Percentiles rank a stretch among this genome's conserved stretches.
Conservation (phyloP, 2,888 invertebrate species). For the Sepiola atlantica region DNA sequence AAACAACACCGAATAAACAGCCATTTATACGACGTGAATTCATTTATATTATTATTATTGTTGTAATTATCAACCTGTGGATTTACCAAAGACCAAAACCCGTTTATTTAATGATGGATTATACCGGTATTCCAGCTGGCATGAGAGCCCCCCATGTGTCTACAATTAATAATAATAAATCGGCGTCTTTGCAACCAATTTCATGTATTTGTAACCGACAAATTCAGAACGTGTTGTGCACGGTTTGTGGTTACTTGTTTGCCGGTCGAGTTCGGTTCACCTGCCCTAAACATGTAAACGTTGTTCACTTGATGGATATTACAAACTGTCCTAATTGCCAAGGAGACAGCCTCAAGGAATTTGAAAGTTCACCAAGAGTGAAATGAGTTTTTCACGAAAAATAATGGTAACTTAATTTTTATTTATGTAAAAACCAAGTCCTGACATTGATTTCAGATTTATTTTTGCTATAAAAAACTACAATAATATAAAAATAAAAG, state of each 20-base stretch:
- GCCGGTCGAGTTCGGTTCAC: constrained; percentile 58
- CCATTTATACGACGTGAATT: no score
- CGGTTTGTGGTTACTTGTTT: constrained; percentile 62
- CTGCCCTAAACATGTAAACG: constrained; percentile 59
- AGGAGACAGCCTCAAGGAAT: constrained; percentile 55
- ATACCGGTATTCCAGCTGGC: constrained; percentile 1
- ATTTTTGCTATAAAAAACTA: no score
- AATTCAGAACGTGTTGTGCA: constrained; percentile 60
- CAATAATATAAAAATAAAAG: no score
- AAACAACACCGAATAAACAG: no score
- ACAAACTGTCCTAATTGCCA: constrained; percentile 61
- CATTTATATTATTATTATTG: no score
- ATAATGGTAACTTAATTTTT: no score
- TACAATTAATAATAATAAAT: not conserved
- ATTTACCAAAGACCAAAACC: no score
- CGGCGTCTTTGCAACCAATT: not conserved
- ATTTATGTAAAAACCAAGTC: no score
- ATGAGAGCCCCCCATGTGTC: not conserved
- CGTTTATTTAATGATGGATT: not conserved
- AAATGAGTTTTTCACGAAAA: not conserved
- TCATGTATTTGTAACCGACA: constrained; percentile 60
- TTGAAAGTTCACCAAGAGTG: constrained; percentile 35
- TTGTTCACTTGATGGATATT: constrained; percentile 65
- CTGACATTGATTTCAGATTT: no score
- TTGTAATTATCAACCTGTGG: no score